phyloP scores from a whole-genome alignment of 2,888 invertebrate species.

The Acanthosepion pharaonis region DNA sequence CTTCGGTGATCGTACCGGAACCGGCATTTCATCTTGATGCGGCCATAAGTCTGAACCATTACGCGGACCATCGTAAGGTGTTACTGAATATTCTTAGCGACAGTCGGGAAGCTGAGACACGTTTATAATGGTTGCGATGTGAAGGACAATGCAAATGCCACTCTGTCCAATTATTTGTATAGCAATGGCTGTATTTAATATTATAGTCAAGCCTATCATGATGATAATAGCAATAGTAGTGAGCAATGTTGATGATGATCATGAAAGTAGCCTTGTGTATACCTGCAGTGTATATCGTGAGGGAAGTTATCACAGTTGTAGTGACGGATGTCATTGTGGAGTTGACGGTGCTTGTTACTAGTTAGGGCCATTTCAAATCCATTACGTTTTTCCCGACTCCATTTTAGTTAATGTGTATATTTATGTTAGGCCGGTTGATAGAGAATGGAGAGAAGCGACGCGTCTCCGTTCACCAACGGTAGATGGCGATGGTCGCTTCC shows the following conservation, averaged over 20 bases:
- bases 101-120: too few species aligned
- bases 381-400: not conserved
- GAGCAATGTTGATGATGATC: not conserved
- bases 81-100: too few species aligned
- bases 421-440: not conserved
- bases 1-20: too few species aligned
- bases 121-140: too few species aligned
- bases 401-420: not conserved
- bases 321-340: not conserved
- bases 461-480: not conserved
- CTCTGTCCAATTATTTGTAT: not conserved
- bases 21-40: too few species aligned
- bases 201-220: not conserved
- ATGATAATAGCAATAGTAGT: too few species aligned
- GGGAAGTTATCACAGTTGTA: not conserved
- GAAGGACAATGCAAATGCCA: too few species aligned
- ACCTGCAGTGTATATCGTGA: not conserved
- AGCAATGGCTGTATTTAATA: not conserved
- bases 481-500: not conserved
- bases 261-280: not conserved
- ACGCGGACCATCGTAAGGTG: too few species aligned
- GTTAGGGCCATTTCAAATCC: not conserved
- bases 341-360: not conserved
- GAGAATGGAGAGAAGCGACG: not conserved
- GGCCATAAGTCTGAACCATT: too few species aligned